Percentiles rank a stretch among this genome's conserved stretches.
Conservation (phyloP, 2,888 invertebrate genomes). For the Orgyia antiqua region DNA sequence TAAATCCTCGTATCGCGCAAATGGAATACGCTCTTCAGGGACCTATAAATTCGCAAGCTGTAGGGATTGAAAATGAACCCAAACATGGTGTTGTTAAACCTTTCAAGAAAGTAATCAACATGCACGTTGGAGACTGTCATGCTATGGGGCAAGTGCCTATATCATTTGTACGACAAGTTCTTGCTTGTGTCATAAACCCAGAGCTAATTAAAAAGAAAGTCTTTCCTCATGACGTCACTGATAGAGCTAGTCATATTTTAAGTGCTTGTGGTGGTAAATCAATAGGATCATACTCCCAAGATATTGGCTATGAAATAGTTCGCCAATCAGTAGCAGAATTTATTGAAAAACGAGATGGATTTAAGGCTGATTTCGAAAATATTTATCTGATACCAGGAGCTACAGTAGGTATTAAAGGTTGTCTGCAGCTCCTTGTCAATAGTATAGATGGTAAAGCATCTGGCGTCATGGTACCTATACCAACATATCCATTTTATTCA, state of each 20-base stretch:
- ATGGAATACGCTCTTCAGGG: slow-evolving; percentile 6
- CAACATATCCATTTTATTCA: slow-evolving; percentile 96
- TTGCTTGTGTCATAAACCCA: slow-evolving; percentile 86
- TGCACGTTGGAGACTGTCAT: slow-evolving; percentile 96
- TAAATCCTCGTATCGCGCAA: slow-evolving; percentile 6
- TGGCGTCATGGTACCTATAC: slow-evolving; percentile 95
- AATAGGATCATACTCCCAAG: slow-evolving; percentile 91
- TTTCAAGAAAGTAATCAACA: slow-evolving; percentile 87
- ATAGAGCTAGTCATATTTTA: slow-evolving; percentile 80
- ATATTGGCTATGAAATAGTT: slow-evolving; percentile 90
- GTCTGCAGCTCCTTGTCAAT: slow-evolving; percentile 81
- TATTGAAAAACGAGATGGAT: slow-evolving; percentile 87
- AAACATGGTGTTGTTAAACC: slow-evolving; percentile 4
- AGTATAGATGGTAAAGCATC: slow-evolving; percentile 69
- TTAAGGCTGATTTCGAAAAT: slow-evolving; percentile 83
- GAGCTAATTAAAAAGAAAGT: slow-evolving; percentile 80
- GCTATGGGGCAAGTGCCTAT: slow-evolving; percentile 94
- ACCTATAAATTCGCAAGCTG: slow-evolving; percentile 2
- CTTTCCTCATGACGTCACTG: slow-evolving; percentile 89
- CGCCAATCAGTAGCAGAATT: slow-evolving; percentile 89
- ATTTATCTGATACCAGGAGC: slow-evolving; percentile 91
- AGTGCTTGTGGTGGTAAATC: slow-evolving; percentile 84
- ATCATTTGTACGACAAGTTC: slow-evolving; percentile 92
- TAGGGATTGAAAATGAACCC: slow-evolving; percentile 6
- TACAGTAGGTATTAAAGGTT: slow-evolving; percentile 91